Conservation (phyloP, 92 coral and sea anemone genomes). For the Porites lobata region DNA sequence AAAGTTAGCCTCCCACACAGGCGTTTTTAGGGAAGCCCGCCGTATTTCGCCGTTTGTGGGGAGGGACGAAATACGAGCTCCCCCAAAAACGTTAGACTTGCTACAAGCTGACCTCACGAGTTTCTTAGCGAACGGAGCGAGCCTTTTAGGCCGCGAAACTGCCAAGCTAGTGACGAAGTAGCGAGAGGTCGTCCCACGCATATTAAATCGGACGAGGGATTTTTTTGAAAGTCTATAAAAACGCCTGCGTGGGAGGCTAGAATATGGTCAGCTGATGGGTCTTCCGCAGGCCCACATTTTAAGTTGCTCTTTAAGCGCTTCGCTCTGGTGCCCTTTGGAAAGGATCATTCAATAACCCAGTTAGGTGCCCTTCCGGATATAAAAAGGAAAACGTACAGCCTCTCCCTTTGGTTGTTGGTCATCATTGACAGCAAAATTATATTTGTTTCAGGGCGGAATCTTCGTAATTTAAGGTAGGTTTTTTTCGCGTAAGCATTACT, state of each 20-base stretch:
- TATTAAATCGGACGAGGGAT: too few species aligned
- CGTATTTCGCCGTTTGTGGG: too few species aligned
- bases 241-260: background rate
- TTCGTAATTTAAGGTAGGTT: slow-evolving; percentile 13
- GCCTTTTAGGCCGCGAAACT: too few species aligned
- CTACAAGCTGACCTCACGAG: too few species aligned
- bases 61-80: too few species aligned
- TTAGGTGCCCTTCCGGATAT: background rate
- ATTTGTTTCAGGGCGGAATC: background rate
- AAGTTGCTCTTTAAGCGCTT: background rate
- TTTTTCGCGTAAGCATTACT: background rate
- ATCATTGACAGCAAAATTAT: background rate
- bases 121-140: too few species aligned
- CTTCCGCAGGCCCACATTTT: slow-evolving; percentile 3
- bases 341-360: background rate
- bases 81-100: background rate
- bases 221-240: background rate
- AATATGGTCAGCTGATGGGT: background rate
- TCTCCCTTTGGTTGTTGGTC: background rate
- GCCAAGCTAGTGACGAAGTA: background rate
- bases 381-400: background rate
- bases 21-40: too few species aligned
- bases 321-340: slow-evolving; percentile 10
- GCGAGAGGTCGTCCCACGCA: background rate
- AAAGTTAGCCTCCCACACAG: too few species aligned